Conservation (phyloP, 2,113 vertebrate species). For the Ahaetulla prasina region DNA sequence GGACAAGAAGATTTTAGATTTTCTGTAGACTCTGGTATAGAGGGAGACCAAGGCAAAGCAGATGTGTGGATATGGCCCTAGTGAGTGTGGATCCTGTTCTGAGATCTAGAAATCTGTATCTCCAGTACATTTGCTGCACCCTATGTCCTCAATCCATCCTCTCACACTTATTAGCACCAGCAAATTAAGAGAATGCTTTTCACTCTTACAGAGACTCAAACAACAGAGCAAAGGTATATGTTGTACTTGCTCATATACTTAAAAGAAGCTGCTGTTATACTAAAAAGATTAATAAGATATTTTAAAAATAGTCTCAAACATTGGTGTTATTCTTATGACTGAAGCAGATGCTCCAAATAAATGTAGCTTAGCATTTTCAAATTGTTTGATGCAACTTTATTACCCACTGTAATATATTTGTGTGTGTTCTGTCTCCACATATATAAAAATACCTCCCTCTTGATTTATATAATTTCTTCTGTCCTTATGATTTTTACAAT, state of each 20-base stretch:
- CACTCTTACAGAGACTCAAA: background rate
- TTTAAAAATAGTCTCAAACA: constrained; percentile 16
- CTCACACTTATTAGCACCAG: background rate
- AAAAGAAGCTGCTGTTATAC: background rate
- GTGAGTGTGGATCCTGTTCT: background rate
- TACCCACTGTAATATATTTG: constrained; percentile 51
- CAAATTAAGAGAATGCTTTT: background rate
- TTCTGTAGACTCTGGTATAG: background rate
- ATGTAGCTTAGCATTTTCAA: constrained; percentile 35
- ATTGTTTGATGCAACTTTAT: constrained; percentile 56
- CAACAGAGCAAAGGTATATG: background rate
- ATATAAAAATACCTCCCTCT: constrained; percentile 23
- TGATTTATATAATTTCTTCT: constrained; percentile 49
- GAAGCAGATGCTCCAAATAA: constrained; percentile 20
- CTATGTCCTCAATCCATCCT: background rate
- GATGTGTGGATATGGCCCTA: background rate
- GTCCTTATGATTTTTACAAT: constrained; percentile 42
- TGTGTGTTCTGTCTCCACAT: constrained; percentile 15
- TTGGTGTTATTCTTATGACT: constrained; percentile 21
- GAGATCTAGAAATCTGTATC: background rate
- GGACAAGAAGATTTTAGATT: background rate
- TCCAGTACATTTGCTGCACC: background rate
- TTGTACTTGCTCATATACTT: background rate
- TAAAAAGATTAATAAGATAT: background rate
- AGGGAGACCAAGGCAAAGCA: background rate